Conservation (phyloP, 2,113 vertebrate genomes). For the Ancistrus triradiatus region DNA sequence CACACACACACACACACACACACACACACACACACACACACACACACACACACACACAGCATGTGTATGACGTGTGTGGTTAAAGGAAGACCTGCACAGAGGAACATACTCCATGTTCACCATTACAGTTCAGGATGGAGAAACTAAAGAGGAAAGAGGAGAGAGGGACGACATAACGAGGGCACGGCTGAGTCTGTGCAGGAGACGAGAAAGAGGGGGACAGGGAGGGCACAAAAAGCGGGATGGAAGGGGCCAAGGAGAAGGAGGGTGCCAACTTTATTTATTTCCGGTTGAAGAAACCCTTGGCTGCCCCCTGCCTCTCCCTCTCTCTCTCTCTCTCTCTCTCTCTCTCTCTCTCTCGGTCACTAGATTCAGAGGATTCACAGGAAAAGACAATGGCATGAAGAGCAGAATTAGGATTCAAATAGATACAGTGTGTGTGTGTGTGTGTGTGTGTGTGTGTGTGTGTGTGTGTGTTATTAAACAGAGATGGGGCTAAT, state of each 20-base stretch:
- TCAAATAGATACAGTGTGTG: constrained; percentile 2
- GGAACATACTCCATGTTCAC: background rate
- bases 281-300: constrained; percentile 61
- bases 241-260: constrained; percentile 25
- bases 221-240: constrained; percentile 30
- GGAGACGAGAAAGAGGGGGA: constrained; percentile 27
- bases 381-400: constrained; percentile 21
- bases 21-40: too few species aligned
- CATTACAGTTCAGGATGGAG: background rate
- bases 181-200: constrained; percentile 26
- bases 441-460: constrained; percentile 15
- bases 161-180: constrained; percentile 37
- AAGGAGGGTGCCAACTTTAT: constrained; percentile 49
- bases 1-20: too few species aligned
- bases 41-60: background rate
- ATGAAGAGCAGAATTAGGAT: constrained; percentile 1
- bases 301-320: constrained; percentile 21
- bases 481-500: background rate
- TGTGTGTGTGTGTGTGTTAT: constrained; percentile 4
- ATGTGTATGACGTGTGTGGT: background rate
- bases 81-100: constrained; percentile 11
- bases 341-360: constrained; percentile 25
- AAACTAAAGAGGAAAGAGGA: constrained; percentile 22
- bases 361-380: constrained; percentile 15
- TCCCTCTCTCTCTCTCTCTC: background rate